A percentile compares a stretch with the other conserved stretches of the same genome.
Conservation (phyloP, 2,888 invertebrate species). For the Caenorhabditis sulstoni region DNA sequence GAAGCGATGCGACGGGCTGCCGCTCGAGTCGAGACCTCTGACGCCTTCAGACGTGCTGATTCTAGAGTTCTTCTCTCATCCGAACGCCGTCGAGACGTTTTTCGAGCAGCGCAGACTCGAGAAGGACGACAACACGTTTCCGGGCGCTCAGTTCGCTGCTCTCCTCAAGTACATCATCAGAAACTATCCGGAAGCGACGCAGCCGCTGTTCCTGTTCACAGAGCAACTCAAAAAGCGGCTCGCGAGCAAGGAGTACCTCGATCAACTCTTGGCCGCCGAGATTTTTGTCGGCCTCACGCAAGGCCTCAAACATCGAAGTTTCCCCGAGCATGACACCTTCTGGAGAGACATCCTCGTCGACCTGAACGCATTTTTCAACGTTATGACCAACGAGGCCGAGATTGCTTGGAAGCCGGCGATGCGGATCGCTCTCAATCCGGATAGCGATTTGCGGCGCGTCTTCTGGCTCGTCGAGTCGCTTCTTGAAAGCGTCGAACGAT, state of each 20-base stretch:
- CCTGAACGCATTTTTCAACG: slow-evolving; percentile 50
- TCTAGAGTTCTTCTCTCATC: slow-evolving; percentile 32
- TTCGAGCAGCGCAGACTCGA: slow-evolving; percentile 21
- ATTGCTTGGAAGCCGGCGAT: slow-evolving; percentile 36
- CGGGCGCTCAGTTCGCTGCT: neutral
- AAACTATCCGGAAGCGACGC: slow-evolving; percentile 59
- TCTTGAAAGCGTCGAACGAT: slow-evolving; percentile 39
- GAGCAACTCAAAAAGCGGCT: slow-evolving; percentile 34
- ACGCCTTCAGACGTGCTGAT: slow-evolving; percentile 31
- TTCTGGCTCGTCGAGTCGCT: slow-evolving; percentile 67
- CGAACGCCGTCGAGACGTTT: slow-evolving; percentile 6
- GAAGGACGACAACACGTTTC: slow-evolving; percentile 21
- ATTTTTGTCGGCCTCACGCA: slow-evolving; percentile 62
- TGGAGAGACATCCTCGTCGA: slow-evolving; percentile 45
- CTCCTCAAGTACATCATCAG: slow-evolving; percentile 61
- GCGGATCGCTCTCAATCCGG: neutral
- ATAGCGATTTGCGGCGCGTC: slow-evolving; percentile 59
- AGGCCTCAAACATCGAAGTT: slow-evolving; percentile 62
- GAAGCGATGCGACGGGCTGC: slow-evolving; percentile 23
- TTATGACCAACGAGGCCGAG: slow-evolving; percentile 53
- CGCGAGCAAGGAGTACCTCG: slow-evolving; percentile 42
- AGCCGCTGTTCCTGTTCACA: slow-evolving; percentile 41
- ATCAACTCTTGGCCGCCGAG: slow-evolving; percentile 63
- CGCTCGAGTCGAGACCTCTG: slow-evolving; percentile 20
- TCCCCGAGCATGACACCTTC: slow-evolving; percentile 49